Base-by-base conservation (phyloP, 2,888 invertebrate species). In the Ophraella communa region DNA sequence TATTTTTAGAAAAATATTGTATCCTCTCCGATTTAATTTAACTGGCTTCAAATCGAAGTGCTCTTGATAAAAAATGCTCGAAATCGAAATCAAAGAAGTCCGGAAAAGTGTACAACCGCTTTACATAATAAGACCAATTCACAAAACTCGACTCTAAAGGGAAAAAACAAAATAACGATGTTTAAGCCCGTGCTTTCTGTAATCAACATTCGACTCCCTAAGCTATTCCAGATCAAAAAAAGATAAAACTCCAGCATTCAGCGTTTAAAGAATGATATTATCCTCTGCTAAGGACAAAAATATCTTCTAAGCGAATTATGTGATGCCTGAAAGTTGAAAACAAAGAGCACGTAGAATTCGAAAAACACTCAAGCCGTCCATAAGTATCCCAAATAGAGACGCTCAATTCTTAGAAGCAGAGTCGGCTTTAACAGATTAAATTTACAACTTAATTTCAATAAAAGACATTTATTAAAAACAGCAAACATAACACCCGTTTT, bases 271-370 rank as follows among this genome's bases (percentile, higher is more conserved):
- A 60, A 60, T 60, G 52, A 52, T 52, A 60, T 52, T 44, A 60
- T 60, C 59, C 44, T 39, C 59, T 42, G 52, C 44, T 60, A 60
- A 60, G 59, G 59, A 60, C 59, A 60, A 60, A 60, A 60, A 60
- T 60, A 30, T 60, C 44, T 44, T 60, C 30, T 60, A 60, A 60
- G 59, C 59, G 59, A 60, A 60, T 60, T 60, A 60, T 60, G 27
- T 42, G 52, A 60, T 52, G 59, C 21, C 59, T 42, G 59, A 52
- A 60, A 60, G 59, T 60, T 61, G 30, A 51, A 55, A 47, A 51
- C 44, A 49, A 52, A 49, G 42, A 64, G 52, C 60, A 60, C 59
- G 60, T 64, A 55, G 54, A 52, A 54, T 60, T 64, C 56, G 49
- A 60, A 64, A 49, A 60, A 64, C 55, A 64, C 64, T 64, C 51